These are phyloP conservation scores for Thamnophis sirtalis DNA, from an alignment of 2,113 vertebrate genomes.

Conservation along the genomic window DNA sequence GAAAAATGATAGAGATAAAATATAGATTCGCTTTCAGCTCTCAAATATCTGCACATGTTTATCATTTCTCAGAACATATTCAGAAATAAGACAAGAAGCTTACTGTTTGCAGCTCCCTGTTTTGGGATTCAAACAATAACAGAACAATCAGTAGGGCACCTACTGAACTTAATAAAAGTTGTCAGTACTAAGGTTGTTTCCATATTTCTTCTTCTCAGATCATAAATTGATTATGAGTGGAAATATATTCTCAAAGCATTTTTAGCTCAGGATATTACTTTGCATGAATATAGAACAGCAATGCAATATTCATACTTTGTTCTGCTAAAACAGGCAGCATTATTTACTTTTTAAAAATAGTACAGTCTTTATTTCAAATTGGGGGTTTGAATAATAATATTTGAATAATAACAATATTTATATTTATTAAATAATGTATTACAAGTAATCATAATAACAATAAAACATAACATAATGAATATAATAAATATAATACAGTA, in stretches of 20 bases:
- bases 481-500: background rate
- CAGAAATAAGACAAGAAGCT: background rate
- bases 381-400: background rate
- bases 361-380: background rate
- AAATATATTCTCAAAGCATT: background rate
- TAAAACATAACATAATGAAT: background rate
- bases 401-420: background rate
- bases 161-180: background rate
- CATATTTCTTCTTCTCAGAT: background rate
- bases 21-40: background rate
- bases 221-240: background rate
- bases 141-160: background rate
- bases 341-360: background rate
- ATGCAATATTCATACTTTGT: background rate
- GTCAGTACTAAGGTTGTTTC: background rate
- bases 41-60: background rate
- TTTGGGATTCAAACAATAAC: background rate
- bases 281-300: background rate
- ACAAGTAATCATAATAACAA: background rate
- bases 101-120: background rate
- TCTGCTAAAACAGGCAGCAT: background rate
- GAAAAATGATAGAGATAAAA: background rate
- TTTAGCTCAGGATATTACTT: background rate
- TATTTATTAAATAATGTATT: background rate
- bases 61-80: background rate